These are phyloP conservation scores for Acanthosoma haemorrhoidale DNA, from an alignment of 2,888 invertebrate genomes.

Conservation along the genomic window DNA sequence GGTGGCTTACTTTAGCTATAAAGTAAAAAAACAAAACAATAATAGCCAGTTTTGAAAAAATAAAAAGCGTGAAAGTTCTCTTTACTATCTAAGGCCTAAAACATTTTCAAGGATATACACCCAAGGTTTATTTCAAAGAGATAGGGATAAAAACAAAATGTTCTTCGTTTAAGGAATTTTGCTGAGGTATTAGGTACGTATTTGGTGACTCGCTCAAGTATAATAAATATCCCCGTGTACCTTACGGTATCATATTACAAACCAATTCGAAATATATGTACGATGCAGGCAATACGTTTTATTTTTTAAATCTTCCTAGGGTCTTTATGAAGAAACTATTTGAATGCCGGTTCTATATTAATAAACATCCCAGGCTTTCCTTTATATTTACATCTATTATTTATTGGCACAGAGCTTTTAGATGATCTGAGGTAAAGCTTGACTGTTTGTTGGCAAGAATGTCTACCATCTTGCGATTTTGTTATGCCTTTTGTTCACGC, in stretches of 20 bases:
- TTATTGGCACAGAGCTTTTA: too few species aligned
- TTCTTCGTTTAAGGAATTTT: background rate
- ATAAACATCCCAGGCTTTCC: too few species aligned
- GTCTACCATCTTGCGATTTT: too few species aligned
- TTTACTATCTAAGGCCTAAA: background rate
- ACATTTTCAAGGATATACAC: slow-evolving; percentile 1
- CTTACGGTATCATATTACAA: background rate
- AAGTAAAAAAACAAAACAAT: background rate
- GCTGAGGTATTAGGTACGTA: background rate
- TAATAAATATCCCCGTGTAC: background rate
- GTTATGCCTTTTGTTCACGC: too few species aligned
- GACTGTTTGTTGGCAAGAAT: too few species aligned
- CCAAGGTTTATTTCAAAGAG: slow-evolving; percentile 8
- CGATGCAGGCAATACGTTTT: too few species aligned
- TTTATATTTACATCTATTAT: too few species aligned
- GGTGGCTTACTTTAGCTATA: background rate
- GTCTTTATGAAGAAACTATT: too few species aligned
- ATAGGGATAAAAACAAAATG: slow-evolving; percentile 10
- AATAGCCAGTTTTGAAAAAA: background rate
- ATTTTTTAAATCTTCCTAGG: too few species aligned
- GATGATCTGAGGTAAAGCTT: too few species aligned
- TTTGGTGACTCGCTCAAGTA: background rate
- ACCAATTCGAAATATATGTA: too few species aligned
- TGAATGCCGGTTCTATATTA: too few species aligned
- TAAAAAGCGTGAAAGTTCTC: background rate